Conservation (phyloP, 1,140 invertebrate genomes). For the Pogonomyrmex californicus region DNA sequence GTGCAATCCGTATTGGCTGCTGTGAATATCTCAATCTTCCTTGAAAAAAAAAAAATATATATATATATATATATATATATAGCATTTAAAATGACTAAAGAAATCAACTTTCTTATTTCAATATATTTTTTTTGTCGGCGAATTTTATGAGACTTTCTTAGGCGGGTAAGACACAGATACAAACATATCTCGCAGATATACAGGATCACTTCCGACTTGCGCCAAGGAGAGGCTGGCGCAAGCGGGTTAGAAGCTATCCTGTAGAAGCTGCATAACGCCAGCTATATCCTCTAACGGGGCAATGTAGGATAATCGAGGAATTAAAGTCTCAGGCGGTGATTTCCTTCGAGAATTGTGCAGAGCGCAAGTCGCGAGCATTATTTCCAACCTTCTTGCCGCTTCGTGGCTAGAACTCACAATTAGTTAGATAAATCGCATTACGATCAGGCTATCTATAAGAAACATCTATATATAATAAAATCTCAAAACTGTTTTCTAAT, state of each 20-base stretch:
- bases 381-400: constrained; percentile 48
- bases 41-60: too few relatives aligned
- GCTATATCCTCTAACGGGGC: constrained; percentile 83
- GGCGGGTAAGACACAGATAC: neutral
- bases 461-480: neutral
- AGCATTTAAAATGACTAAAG: too few relatives aligned
- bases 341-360: constrained; percentile 77
- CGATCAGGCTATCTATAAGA: constrained; percentile 35
- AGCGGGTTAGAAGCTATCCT: constrained; percentile 34
- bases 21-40: neutral
- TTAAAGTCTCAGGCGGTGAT: constrained; percentile 84
- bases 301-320: constrained; percentile 85
- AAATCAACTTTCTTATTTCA: too few relatives aligned
- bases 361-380: constrained; percentile 35
- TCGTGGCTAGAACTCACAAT: constrained; percentile 51
- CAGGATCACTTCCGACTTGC: neutral
- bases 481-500: neutral
- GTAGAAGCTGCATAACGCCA: constrained; percentile 71
- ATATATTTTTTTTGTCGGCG: neutral
- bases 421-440: constrained; percentile 38
- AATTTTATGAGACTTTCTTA: constrained; percentile 10
- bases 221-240: constrained; percentile 46
- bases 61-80: too few relatives aligned
- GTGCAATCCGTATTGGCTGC: neutral
- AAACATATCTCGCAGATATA: constrained; percentile 18